Evolutionary conservation across 2,797 vertebrate species (phyloP).

Genomic region (Catamblyrhynchus diadema): DNA sequence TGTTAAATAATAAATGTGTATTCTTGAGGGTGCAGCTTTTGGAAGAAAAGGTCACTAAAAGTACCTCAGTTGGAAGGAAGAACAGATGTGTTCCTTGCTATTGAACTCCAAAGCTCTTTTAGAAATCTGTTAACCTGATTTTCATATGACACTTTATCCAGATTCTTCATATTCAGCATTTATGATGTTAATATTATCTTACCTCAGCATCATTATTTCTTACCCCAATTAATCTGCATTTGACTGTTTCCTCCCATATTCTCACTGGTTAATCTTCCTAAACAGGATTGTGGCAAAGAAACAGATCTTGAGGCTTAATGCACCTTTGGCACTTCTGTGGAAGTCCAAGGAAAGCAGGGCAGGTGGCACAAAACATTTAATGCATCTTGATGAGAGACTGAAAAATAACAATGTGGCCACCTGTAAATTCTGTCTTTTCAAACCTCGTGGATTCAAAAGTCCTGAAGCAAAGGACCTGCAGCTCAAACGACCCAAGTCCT

Average conservation of each 20-base stretch:
- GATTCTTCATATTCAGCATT: background rate
- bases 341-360: background rate
- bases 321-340: background rate
- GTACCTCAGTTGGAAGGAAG: background rate
- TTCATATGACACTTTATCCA: background rate
- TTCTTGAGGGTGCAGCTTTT: background rate
- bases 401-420: background rate
- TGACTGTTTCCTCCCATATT: background rate
- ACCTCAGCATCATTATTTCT: background rate
- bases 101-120: background rate
- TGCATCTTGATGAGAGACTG: background rate
- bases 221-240: background rate
- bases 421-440: background rate
- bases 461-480: background rate
- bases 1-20: conserved; percentile 6
- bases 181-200: background rate
- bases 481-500: background rate
- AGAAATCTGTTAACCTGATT: background rate
- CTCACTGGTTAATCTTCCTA: background rate
- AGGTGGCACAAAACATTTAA: background rate
- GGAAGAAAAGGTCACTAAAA: background rate
- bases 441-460: background rate
- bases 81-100: background rate
- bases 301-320: background rate
- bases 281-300: background rate